Evolutionary conservation across 37 sponge, comb jelly and placozoan genomes (phyloP).

Genomic region (Spongia lamella): DNA sequence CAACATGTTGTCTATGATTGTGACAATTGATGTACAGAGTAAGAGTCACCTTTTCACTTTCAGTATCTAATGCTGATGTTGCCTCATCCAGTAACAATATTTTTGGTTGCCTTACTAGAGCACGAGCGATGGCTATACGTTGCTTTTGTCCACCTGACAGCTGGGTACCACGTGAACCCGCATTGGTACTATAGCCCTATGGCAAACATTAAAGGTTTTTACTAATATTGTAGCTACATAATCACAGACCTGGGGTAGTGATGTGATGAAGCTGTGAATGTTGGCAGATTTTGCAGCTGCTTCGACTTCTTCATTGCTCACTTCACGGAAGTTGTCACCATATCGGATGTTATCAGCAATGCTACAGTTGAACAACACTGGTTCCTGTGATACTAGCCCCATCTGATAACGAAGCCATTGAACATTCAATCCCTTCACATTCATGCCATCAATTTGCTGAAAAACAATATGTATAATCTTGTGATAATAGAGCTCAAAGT

Average conservation of each 20-base stretch:
- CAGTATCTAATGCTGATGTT: conserved; percentile 82
- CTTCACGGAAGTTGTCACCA: conserved; percentile 81
- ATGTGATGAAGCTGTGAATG: conserved; percentile 89
- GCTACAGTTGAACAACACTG: conserved; percentile 79
- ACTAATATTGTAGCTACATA: too few species aligned
- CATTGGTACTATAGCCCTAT: conserved; percentile 69
- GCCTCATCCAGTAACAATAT: conserved; percentile 82
- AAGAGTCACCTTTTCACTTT: conserved; percentile 81
- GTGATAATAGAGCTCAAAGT: too few species aligned
- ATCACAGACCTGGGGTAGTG: conserved; percentile 87
- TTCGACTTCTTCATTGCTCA: conserved; percentile 85
- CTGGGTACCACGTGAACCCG: conserved; percentile 69
- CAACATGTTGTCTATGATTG: too few species aligned
- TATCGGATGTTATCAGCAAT: conserved; percentile 98
- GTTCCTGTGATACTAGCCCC: conserved; percentile 95
- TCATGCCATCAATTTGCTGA: conserved; percentile 50
- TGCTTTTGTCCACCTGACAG: conserved; percentile 83
- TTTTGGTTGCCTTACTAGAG: conserved; percentile 76
- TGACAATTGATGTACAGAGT: too few species aligned
- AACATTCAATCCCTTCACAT: conserved; percentile 76
- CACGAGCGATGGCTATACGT: conserved; percentile 78
- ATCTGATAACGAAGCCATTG: conserved; percentile 86
- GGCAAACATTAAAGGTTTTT: too few species aligned
- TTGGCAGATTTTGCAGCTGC: conserved; percentile 92
- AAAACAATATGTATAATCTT: not conserved